Base-by-base conservation (phyloP, 2,797 vertebrate genomes). In the Echiichthys vipera region DNA sequence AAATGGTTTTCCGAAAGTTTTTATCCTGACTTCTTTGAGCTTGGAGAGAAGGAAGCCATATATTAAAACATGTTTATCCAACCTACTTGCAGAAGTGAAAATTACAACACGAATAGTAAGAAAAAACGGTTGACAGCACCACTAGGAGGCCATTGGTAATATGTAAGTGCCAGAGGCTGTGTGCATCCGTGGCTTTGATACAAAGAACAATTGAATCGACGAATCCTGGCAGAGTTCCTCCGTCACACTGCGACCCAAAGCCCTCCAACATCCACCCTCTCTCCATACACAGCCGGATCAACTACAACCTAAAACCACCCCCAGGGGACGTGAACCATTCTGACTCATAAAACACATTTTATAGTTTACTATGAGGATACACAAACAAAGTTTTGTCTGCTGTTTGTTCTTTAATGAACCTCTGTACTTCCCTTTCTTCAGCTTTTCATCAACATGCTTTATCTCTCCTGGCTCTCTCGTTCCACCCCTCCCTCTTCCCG, bases 381-480 rank as follows among this genome's bases (percentile, higher is more conserved):
- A 71, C 34, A 73, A 49, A 77, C 46, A 85, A 86, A 81, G 76
- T 80, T 89, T 65, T 37, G 58, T 78, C 32, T 49, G 12, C 36
- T 1, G 49, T 57, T 77, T 69, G 65, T 80, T 80, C 74, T 71
- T 75, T 81, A 76, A 80, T 84, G 70, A 69, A 74, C 62, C 72
- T 75, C 70, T 72, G 46, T 22, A 34, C 61, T 57, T 71, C 43
- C 51, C 57, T 86, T 84, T 81, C 84, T 80, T 75, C 50, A 61
- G 57, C 68, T 69, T 73, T 80, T 78, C 80, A 75, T 80, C 72
- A 53, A 34, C 63, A 65, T 7, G 36, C 49, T 70, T 71, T 57
- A 54, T 69, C 69, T 71, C 71, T 63, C 27, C 32, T 58, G 34
- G 40, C 66, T 70, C 62, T 66, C 64, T 66, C 15, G 5, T 37